These are phyloP conservation scores for Pseudococcus jackbeardsleyi DNA, from an alignment of 2,888 invertebrate species.

Conservation along the genomic window DNA sequence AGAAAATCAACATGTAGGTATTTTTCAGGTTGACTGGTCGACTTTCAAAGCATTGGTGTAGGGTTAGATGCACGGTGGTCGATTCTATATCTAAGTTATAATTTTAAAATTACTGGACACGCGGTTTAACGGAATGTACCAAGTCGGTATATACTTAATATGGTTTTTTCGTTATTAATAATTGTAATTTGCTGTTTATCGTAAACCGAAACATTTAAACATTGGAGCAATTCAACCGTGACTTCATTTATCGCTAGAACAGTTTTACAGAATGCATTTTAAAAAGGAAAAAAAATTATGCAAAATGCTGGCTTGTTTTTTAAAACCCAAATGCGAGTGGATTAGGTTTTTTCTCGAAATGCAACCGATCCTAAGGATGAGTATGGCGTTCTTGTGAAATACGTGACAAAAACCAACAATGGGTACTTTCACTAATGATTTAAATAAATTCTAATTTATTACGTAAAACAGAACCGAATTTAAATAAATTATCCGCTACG, in stretches of 20 bases:
- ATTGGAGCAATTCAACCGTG: constrained; percentile 13
- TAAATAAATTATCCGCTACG: neutral
- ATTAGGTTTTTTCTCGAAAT: neutral
- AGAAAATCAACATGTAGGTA: neutral
- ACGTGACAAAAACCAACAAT: constrained; percentile 13
- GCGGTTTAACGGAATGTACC: neutral
- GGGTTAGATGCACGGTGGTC: neutral
- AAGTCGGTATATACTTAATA: neutral
- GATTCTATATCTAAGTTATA: neutral
- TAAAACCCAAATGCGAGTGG: neutral
- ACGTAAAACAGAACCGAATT: constrained; percentile 35
- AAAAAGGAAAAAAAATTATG: neutral
- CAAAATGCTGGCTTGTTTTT: neutral
- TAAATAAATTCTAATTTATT: constrained; percentile 52
- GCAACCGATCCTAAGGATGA: neutral
- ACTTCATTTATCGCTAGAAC: neutral
- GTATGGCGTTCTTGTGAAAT: neutral
- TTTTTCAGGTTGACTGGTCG: neutral
- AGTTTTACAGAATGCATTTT: neutral
- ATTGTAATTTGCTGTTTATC: neutral
- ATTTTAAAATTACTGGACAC: constrained; percentile 26
- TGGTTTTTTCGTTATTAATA: constrained; percentile 5
- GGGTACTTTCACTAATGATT: constrained; percentile 48
- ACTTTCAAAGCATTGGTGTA: constrained; percentile 1
- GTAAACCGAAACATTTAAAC: neutral